These are phyloP conservation scores for Mythimna pallens DNA, from an alignment of 2,888 invertebrate genomes.

Conservation along the genomic window DNA sequence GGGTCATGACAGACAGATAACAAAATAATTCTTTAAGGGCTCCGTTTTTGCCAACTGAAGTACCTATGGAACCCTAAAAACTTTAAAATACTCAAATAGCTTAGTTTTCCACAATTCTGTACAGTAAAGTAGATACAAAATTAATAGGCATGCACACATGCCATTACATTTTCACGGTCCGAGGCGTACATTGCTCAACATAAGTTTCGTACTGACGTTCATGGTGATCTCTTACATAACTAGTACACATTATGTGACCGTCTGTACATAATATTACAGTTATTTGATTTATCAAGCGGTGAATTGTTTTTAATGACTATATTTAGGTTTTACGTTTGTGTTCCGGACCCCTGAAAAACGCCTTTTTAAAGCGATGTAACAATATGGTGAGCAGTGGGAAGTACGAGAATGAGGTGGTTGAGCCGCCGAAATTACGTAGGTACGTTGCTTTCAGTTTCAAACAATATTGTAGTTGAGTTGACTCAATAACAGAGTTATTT, in stretches of 20 bases:
- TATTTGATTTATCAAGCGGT: constrained; percentile 52
- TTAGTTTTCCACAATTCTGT: constrained; percentile 30
- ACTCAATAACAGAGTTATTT: neutral
- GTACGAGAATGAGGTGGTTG: neutral
- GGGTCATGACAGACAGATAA: too few species aligned
- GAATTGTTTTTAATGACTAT: constrained; percentile 63
- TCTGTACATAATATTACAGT: constrained; percentile 54
- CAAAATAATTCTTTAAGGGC: too few species aligned
- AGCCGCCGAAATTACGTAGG: neutral
- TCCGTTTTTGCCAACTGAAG: too few species aligned
- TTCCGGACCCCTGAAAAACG: constrained; percentile 21
- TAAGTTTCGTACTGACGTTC: constrained; percentile 60
- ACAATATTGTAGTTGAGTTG: neutral
- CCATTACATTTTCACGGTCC: constrained; percentile 81
- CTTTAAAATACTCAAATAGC: constrained; percentile 4
- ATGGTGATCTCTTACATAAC: constrained; percentile 61
- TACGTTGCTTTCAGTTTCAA: neutral
- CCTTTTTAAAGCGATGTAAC: constrained; percentile 10
- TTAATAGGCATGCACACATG: constrained; percentile 59
- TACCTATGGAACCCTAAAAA: neutral
- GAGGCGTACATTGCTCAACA: constrained; percentile 74
- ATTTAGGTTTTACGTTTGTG: constrained; percentile 46
- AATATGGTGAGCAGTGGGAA: neutral
- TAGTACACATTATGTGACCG: constrained; percentile 49
- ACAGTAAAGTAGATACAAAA: constrained; percentile 32